These are phyloP conservation scores for Poliocrania exsul DNA, from an alignment of 2,797 vertebrate species.

Conservation along the genomic window DNA sequence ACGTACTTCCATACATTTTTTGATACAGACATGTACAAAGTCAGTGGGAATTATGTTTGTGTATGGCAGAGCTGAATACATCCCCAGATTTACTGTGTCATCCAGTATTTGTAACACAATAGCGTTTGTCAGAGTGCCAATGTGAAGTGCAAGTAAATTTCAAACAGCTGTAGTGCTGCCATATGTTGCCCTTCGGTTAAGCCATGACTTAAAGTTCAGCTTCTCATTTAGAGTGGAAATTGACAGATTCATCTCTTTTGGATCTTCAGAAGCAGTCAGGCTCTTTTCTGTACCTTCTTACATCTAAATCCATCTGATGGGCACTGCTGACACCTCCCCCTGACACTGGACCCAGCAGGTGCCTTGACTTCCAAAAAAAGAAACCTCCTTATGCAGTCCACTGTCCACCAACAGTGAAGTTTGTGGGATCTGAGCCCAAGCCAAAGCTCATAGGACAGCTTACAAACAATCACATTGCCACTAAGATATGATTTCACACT, in stretches of 20 bases:
- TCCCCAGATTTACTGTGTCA: slow-evolving; percentile 41
- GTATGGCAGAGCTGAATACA: neutral
- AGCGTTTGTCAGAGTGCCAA: slow-evolving; percentile 36
- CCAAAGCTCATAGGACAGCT: neutral
- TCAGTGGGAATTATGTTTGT: neutral
- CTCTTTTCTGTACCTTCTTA: neutral
- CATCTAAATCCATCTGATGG: neutral
- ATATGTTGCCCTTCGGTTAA: slow-evolving; percentile 60
- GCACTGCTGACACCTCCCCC: neutral
- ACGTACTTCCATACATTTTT: neutral
- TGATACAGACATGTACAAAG: neutral
- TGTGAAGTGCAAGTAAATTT: slow-evolving; percentile 37
- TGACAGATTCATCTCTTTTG: slow-evolving; percentile 38
- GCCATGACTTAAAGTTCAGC: slow-evolving; percentile 50
- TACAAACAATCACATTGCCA: neutral
- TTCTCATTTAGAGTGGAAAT: slow-evolving; percentile 47
- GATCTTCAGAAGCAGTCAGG: neutral
- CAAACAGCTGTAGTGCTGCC: slow-evolving; percentile 49
- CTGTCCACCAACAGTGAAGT: neutral
- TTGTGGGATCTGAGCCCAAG: neutral
- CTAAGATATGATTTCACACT: neutral
- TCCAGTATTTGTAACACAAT: slow-evolving; percentile 29
- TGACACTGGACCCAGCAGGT: neutral
- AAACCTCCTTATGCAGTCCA: neutral
- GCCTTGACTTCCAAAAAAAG: neutral